Conservation (phyloP, 2,113 vertebrate genomes). For the Gallinago jamesoni region DNA sequence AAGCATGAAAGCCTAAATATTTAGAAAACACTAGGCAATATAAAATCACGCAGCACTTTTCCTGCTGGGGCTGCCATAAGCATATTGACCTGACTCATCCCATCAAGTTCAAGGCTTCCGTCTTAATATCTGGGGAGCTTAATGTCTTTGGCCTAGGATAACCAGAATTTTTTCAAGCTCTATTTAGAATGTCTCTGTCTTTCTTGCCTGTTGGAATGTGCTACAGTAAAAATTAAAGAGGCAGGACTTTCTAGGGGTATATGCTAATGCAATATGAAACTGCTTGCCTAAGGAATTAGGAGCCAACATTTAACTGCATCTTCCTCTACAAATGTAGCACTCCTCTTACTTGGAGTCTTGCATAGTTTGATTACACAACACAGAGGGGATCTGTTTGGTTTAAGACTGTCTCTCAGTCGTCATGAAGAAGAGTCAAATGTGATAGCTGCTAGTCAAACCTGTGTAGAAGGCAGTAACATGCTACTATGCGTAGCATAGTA, state of each 20-base stretch:
- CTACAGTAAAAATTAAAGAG: not conserved
- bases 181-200: not conserved
- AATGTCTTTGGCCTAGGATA: not conserved
- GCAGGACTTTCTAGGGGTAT: not conserved
- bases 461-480: not conserved
- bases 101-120: not conserved
- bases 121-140: not conserved
- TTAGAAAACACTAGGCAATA: not conserved
- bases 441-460: not conserved
- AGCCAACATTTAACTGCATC: not conserved
- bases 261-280: not conserved
- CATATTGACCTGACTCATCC: not conserved
- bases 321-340: not conserved
- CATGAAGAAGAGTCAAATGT: not conserved
- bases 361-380: not conserved
- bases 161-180: not conserved
- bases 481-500: no score
- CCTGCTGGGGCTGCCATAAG: not conserved
- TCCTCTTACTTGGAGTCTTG: not conserved
- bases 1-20: conserved; percentile 9
- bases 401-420: not conserved
- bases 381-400: not conserved
- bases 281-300: not conserved
- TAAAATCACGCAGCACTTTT: not conserved
- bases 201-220: not conserved